Evolutionary conservation across 2,113 vertebrate genomes (phyloP), one percentile per base, ranked within the genome.

Genomic region (Grallaria varia): DNA sequence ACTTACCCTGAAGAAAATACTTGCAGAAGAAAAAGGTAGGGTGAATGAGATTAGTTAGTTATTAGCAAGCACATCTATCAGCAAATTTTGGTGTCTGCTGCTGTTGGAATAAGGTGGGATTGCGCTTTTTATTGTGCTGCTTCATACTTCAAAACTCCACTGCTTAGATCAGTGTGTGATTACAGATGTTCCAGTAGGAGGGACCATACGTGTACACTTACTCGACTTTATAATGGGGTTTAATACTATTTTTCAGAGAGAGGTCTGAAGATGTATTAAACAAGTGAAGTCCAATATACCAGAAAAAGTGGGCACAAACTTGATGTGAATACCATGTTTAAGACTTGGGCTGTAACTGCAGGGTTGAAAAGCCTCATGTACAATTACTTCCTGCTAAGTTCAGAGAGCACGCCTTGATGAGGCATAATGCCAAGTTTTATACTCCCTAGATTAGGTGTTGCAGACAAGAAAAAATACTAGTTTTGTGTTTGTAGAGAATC

Each of bases 11-110:
- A 90, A 66, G 68, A 74, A 79, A 66, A 86, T 49, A 73, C 37
- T 92, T 79, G 33, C 40, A 22, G 40, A 86, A 47, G 45, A 63
- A 84, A 84, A 95, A 95, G 87, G 94, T 96, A 96, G 24, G 85
- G 31, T 47, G 59, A 88, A 84, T 49, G 37, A 66, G 11, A 59
- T 58, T 25, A 58, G 21, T 31, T 30, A 56, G 22, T 18, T 72
- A 28, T 39, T 80, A 83, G 33, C 5, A 47, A 44, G 18, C 10
- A 44, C 23, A 58, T 74, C 30, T 75, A 35, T 47, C 31, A 73
- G 56, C 8, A 19, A 33, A 56, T 56, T 50, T 66, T 71, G 22
- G 19, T 90, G 52, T 71, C 18, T 88, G 55, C 60, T 75, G 42
- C 44, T 92, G 40, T 63, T 40, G 50, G 52, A 84, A 55, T 71